Evolutionary conservation across 1,140 invertebrate species (phyloP).

Genomic region (Zaprionus ornatus): DNA sequence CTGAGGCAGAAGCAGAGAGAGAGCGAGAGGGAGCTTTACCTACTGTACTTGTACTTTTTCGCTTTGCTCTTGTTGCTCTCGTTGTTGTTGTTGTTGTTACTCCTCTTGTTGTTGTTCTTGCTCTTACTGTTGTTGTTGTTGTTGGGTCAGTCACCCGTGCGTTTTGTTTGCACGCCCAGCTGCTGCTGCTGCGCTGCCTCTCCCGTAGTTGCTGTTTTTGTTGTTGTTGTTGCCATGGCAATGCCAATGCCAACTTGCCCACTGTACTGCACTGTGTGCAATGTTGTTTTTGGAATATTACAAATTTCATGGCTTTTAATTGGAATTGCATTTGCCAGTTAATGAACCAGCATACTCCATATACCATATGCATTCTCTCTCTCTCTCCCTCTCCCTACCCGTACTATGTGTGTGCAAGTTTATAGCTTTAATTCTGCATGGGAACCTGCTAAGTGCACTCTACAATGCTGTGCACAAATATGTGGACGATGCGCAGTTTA

Average conservation of each 20-base stretch:
- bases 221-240: conserved; percentile 64
- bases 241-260: conserved; percentile 49
- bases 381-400: no score
- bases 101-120: conserved; percentile 12
- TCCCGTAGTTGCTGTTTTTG: conserved; percentile 31
- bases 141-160: conserved; percentile 68
- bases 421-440: neutral
- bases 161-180: conserved; percentile 75
- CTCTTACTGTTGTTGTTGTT: conserved; percentile 44
- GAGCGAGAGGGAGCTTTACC: neutral
- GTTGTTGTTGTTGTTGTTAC: conserved; percentile 44
- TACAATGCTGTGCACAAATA: neutral
- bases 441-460: neutral
- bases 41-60: conserved; percentile 1
- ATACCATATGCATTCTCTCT: neutral
- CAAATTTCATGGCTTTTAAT: conserved; percentile 41
- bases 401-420: no score
- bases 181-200: conserved; percentile 20
- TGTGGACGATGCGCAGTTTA: neutral
- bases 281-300: conserved; percentile 50
- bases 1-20: neutral
- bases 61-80: conserved; percentile 14
- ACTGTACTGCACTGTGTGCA: conserved; percentile 39
- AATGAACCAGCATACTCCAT: conserved; percentile 1
- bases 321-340: conserved; percentile 21